Evolutionary conservation across 2,113 vertebrate species (phyloP), one percentile per base, ranked within the genome.

Genomic region (Alligator sinensis): DNA sequence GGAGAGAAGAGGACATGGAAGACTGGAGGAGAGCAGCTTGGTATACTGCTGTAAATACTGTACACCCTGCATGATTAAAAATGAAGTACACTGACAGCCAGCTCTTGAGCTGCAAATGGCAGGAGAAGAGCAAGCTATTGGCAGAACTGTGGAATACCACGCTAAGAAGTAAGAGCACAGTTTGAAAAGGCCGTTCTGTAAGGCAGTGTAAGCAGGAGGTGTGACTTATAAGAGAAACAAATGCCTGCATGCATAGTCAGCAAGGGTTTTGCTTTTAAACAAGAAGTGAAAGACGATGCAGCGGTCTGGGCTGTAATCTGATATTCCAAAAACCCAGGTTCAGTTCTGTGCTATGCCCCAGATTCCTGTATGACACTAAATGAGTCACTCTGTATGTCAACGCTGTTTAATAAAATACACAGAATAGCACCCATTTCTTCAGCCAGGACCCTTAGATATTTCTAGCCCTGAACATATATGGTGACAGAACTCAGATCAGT

Each of bases 21-120:
- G 11, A 19, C 6, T 14, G 9, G 27, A 92, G 83, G 9, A 72
- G 5, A 54, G 9, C 0, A 21, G 14, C 76, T 82, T 80, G 64
- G 22, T 58, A 55, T 77, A 17, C 12, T 1, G 0, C 7, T 1
- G 0, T 3, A 24, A 34, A 1, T 28, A 9, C 0, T 0, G 47
- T 16, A 22, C 47, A 22, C 8, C 21, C 79, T 76, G 5, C 0
- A 0, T 5, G 10, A 30, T 62, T 14, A 27, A 2, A 11, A 0
- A 0, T 1, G 6, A 18, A 3, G 28, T 57, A 8, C 14, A 59
- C 1, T 47, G 27, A 4, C 14, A 75, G 58, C 1, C 24, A 4
- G 18, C 6, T 30, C 25, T 55, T 6, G 16, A 61, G 19, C 9
- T 55, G 5, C n/a, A 16, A 5, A 5, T 28, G 3, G 12, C 13